Conservation (phyloP, 2,797 vertebrate species). For the Spea hammondii region DNA sequence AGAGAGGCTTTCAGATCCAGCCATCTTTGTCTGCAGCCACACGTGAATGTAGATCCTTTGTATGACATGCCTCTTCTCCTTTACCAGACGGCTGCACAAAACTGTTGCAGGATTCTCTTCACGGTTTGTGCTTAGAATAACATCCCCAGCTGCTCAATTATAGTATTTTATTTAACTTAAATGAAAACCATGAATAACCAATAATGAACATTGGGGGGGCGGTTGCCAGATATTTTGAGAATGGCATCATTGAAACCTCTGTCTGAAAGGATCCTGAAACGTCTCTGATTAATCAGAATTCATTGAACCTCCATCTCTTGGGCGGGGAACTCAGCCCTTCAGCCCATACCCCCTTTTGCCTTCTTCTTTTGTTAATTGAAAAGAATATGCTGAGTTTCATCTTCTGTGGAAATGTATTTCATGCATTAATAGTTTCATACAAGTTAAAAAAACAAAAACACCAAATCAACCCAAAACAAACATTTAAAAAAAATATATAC, state of each 20-base stretch:
- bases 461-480: too few species aligned
- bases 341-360: not conserved
- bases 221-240: constrained; percentile 18
- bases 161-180: constrained; percentile 42
- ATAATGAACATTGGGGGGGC: constrained; percentile 34
- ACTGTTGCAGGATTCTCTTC: constrained; percentile 5
- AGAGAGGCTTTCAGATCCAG: not conserved
- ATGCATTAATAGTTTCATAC: too few species aligned
- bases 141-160: constrained; percentile 40
- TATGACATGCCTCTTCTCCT: not conserved
- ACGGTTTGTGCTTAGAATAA: constrained; percentile 11
- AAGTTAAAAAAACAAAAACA: too few species aligned
- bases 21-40: not conserved
- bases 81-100: not conserved
- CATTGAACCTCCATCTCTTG: constrained; percentile 15
- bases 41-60: not conserved
- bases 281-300: constrained; percentile 33
- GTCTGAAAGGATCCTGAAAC: constrained; percentile 15
- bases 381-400: not conserved
- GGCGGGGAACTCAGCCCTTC: not conserved
- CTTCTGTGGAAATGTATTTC: not conserved
- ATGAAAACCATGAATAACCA: constrained; percentile 41
- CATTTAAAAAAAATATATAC: too few species aligned
- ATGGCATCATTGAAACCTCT: constrained; percentile 34
- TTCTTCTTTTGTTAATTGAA: not conserved